phyloP scores from a whole-genome alignment of 53 echinoderm and acorn worm species.

The Stichopus horrens region DNA sequence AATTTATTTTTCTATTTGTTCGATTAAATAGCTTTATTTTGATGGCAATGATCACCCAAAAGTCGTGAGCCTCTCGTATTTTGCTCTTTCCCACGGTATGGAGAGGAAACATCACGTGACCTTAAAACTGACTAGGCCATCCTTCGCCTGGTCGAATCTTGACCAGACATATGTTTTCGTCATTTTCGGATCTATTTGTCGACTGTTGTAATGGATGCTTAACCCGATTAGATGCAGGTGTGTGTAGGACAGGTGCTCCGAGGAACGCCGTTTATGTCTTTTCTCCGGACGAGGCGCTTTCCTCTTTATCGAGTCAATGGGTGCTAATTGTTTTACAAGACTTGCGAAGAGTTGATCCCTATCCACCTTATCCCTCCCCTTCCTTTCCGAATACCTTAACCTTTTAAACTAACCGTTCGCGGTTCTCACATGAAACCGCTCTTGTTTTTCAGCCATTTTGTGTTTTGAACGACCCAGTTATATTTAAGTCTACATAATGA shows the following conservation, averaged over 20 bases:
- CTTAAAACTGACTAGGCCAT: no score
- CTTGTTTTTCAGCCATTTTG: background rate
- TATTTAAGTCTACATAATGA: background rate
- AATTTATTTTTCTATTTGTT: background rate
- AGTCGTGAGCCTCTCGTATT: background rate
- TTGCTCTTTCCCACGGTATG: background rate
- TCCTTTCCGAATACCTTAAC: conserved; percentile 16
- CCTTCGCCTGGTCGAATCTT: conserved; percentile 21
- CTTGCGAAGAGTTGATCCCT: background rate
- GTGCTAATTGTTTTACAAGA: conserved; percentile 30
- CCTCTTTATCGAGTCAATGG: background rate
- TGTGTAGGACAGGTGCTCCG: conserved; percentile 8
- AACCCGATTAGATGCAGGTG: conserved; percentile 9
- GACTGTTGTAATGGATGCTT: background rate
- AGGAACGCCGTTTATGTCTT: conserved; percentile 5
- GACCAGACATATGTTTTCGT: conserved; percentile 26
- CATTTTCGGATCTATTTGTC: background rate
- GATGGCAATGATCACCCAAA: background rate
- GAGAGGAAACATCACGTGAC: conserved; percentile 34
- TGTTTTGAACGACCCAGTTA: background rate
- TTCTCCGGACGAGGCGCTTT: background rate
- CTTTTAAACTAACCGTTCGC: conserved; percentile 3
- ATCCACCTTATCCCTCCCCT: background rate
- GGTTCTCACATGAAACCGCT: background rate
- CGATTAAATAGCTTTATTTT: conserved; percentile 6